phyloP scores from a whole-genome alignment of 2,797 vertebrate species.

The Dendrocincla tyrannina region DNA sequence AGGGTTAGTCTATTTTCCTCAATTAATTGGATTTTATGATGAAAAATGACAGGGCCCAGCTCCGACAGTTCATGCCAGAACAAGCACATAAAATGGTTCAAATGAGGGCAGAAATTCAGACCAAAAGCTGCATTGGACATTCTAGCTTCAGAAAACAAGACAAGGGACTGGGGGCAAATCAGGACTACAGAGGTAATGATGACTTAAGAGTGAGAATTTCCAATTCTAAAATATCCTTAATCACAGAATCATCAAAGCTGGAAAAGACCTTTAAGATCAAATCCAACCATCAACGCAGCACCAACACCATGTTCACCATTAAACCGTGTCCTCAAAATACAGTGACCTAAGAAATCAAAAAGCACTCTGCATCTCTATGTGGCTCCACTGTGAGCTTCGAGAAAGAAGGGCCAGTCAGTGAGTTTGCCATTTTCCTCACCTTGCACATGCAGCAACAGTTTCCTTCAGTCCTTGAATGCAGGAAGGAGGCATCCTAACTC shows the following conservation, averaged over 20 bases:
- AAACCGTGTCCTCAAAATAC: neutral
- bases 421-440: neutral
- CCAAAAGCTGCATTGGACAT: neutral
- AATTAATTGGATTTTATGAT: conserved; percentile 25
- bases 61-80: neutral
- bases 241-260: neutral
- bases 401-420: neutral
- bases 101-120: neutral
- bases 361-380: neutral
- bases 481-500: neutral
- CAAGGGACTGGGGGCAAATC: neutral
- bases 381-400: neutral
- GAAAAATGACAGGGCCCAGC: conserved; percentile 2
- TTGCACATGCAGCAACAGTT: neutral
- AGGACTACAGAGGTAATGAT: neutral
- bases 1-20: conserved; percentile 6
- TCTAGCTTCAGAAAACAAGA: neutral
- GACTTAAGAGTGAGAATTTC: neutral
- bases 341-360: neutral
- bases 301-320: neutral
- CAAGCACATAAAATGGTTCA: neutral
- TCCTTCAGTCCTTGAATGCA: neutral
- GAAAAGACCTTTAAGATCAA: neutral
- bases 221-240: neutral
- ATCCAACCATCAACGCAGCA: neutral